A percentile compares a stretch with the other conserved stretches of the same genome.
These are phyloP conservation scores for Phrynocephalus forsythii DNA, from an alignment of 2,797 vertebrate genomes.

Conservation along the genomic window DNA sequence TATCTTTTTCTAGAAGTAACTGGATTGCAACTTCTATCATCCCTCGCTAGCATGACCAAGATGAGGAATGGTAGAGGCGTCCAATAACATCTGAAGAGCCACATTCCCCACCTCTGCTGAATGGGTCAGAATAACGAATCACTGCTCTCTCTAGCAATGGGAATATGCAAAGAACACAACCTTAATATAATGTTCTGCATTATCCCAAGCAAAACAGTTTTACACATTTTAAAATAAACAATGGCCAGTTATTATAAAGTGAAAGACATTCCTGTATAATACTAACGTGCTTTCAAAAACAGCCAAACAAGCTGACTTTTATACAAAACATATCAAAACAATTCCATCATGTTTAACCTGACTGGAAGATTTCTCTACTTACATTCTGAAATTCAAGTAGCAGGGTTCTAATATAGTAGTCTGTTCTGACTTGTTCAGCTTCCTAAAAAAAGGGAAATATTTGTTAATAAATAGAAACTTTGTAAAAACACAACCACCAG, in stretches of 20 bases:
- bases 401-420: constrained; percentile 93
- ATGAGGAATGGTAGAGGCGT: too few species aligned
- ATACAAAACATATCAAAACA: neutral
- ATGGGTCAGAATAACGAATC: too few species aligned
- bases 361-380: constrained; percentile 66
- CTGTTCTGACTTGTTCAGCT: constrained; percentile 90
- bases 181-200: neutral
- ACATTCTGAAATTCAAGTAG: constrained; percentile 91
- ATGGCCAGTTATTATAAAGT: neutral
- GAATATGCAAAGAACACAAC: neutral
- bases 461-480: constrained; percentile 28
- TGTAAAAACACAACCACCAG: neutral
- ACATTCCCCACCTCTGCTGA: too few species aligned
- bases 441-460: constrained; percentile 83
- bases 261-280: neutral
- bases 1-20: neutral
- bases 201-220: neutral
- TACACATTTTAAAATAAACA: neutral
- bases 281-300: neutral
- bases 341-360: neutral
- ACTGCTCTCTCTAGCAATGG: too few species aligned
- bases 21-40: neutral
- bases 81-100: too few species aligned
- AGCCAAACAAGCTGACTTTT: neutral
- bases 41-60: neutral